A percentile compares a stretch with the other conserved stretches of the same genome.
Evolutionary conservation across 2,888 invertebrate species (phyloP).

Genomic region (Balanococcus diminutus): DNA sequence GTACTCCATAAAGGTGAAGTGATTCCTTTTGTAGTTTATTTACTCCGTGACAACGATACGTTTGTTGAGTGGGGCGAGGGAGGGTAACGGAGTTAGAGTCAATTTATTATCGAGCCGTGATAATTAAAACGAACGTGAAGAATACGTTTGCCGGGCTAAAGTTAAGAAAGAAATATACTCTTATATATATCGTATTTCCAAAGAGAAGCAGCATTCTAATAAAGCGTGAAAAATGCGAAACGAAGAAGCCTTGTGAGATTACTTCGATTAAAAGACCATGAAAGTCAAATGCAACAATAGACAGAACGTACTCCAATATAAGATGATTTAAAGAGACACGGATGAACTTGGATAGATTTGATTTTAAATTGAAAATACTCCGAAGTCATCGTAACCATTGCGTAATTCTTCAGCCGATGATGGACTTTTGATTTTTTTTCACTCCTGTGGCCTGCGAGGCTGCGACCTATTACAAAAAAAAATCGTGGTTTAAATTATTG

Average conservation of each 20-base stretch:
- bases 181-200: not conserved
- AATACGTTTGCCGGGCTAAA: slow-evolving; percentile 20
- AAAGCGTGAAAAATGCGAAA: slow-evolving; percentile 42
- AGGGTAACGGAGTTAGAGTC: not conserved
- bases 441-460: no score
- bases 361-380: not conserved
- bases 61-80: not conserved
- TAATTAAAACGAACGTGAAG: slow-evolving; percentile 44
- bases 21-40: slow-evolving; percentile 27
- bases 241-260: slow-evolving; percentile 40
- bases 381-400: not conserved
- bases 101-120: slow-evolving; percentile 35
- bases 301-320: not conserved
- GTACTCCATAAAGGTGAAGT: slow-evolving; percentile 8
- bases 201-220: not conserved
- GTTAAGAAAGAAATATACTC: not conserved
- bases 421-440: not conserved
- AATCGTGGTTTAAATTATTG: no score
- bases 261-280: slow-evolving; percentile 30
- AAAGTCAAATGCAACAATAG: slow-evolving; percentile 32
- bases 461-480: no score
- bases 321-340: slow-evolving; percentile 36
- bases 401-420: not conserved
- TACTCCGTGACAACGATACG: not conserved
- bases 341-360: not conserved